phyloP scores from a whole-genome alignment of 2,888 invertebrate genomes.

The Petrolisthes manimaculis region DNA sequence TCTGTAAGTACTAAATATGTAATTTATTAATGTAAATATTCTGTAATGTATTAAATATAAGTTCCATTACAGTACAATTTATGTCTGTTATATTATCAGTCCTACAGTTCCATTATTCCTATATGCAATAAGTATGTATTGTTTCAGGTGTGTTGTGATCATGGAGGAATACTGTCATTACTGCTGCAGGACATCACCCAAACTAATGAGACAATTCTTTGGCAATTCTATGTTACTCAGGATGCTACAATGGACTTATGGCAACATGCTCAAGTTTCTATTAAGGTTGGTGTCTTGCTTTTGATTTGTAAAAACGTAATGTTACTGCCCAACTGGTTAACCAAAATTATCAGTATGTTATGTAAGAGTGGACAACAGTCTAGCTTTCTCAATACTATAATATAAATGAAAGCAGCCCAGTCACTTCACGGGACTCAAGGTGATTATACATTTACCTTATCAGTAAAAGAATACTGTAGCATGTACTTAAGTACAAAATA shows the following conservation, averaged over 20 bases:
- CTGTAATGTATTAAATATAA: neutral
- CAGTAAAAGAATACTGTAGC: too few relatives aligned
- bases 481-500: too few relatives aligned
- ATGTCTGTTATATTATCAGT: too few relatives aligned
- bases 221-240: slow-evolving; percentile 19
- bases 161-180: slow-evolving; percentile 34
- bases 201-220: neutral
- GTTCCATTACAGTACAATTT: too few relatives aligned
- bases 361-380: too few relatives aligned
- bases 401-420: too few relatives aligned
- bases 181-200: slow-evolving; percentile 19
- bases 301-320: neutral
- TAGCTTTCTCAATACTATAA: too few relatives aligned
- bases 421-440: too few relatives aligned
- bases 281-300: slow-evolving; percentile 12
- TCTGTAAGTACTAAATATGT: slow-evolving; percentile 34
- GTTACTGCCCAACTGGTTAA: too few relatives aligned
- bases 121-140: neutral
- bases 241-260: slow-evolving; percentile 4
- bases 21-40: neutral
- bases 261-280: slow-evolving; percentile 14
- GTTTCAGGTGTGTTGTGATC: slow-evolving; percentile 33
- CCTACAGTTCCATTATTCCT: too few relatives aligned
- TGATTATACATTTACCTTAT: too few relatives aligned
- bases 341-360: too few relatives aligned